A percentile compares a stretch with the other conserved stretches of the same genome.
Evolutionary conservation across 2,113 vertebrate genomes (phyloP).

Genomic region (Etia nguti): DNA sequence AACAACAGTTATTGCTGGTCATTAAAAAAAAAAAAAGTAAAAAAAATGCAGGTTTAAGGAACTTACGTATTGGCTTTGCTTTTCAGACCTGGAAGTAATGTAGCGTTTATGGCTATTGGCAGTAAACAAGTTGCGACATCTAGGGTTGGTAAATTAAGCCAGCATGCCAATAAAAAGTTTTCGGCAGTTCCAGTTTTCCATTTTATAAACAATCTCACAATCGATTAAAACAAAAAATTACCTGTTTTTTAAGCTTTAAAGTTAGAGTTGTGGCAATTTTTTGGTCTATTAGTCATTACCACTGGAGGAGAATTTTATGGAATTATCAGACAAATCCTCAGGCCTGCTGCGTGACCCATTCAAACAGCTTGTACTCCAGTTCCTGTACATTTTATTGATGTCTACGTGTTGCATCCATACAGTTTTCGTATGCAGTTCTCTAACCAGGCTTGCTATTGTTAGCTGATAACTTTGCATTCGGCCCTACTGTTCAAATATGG

Average conservation of each 20-base stretch:
- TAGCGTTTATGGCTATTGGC: not conserved
- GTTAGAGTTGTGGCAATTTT: not conserved
- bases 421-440: not conserved
- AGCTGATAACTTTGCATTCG: not conserved
- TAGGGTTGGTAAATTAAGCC: not conserved
- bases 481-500: not conserved
- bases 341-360: not conserved
- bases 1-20: not conserved
- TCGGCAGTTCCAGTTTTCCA: not conserved
- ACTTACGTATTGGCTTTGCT: not conserved
- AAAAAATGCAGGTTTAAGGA: not conserved
- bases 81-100: not conserved
- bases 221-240: not conserved
- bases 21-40: not conserved
- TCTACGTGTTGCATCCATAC: not conserved
- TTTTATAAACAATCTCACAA: not conserved
- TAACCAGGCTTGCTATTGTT: not conserved
- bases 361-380: not conserved
- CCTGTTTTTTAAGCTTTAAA: not conserved
- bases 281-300: not conserved
- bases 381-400: not conserved
- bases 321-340: not conserved
- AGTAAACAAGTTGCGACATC: not conserved
- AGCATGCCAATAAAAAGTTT: no score
- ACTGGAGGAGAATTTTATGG: not conserved